These are phyloP conservation scores for Saccostrea echinata DNA, from an alignment of 1,140 invertebrate genomes.

Conservation along the genomic window DNA sequence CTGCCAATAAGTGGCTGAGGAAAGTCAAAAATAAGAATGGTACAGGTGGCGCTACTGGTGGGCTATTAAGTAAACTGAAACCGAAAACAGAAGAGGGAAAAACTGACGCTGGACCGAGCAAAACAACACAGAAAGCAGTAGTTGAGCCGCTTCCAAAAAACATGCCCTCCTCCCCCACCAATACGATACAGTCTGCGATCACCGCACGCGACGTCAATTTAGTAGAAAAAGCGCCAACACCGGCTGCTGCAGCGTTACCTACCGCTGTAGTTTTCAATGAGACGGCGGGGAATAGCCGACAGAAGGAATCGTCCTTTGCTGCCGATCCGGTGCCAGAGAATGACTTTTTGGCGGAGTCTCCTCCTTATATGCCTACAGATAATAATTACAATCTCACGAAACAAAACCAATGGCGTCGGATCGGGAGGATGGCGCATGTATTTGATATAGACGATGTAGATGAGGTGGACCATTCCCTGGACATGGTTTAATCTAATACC, in stretches of 20 bases:
- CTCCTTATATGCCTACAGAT: too few relatives aligned
- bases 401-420: neutral
- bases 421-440: neutral
- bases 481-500: neutral
- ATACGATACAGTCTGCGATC: neutral
- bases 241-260: neutral
- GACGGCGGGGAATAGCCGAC: neutral
- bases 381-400: neutral
- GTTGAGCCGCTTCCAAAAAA: neutral
- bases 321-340: neutral
- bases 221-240: neutral
- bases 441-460: slow-evolving; percentile 1
- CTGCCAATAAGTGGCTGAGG: slow-evolving; percentile 51
- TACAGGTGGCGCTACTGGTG: neutral
- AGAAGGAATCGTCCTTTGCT: neutral
- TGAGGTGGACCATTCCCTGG: neutral
- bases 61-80: neutral
- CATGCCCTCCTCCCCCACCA: neutral
- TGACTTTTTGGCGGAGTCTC: neutral
- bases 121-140: neutral
- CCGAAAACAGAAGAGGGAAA: neutral
- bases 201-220: neutral
- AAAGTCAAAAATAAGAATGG: slow-evolving; percentile 39
- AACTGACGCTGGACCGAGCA: neutral
- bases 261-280: neutral